phyloP scores from a whole-genome alignment of 2,888 invertebrate species.

The Acronicta leporina region DNA sequence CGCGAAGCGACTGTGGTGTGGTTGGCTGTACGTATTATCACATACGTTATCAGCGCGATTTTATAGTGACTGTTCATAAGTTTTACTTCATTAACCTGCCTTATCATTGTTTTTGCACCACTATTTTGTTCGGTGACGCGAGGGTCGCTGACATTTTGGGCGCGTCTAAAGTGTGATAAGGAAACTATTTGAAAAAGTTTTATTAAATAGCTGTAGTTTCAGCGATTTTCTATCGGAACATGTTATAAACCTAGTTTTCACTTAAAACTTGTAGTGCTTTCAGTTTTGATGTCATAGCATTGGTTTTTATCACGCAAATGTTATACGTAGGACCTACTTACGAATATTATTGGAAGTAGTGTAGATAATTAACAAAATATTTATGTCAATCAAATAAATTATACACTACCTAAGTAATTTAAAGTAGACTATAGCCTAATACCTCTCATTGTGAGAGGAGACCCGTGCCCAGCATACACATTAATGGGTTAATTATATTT shows the following conservation, averaged over 20 bases:
- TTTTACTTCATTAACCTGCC: constrained; percentile 60
- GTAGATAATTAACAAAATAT: too few species aligned
- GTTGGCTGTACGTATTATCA: constrained; percentile 61
- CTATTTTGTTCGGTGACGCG: constrained; percentile 22
- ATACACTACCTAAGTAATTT: too few species aligned
- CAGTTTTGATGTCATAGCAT: constrained; percentile 27
- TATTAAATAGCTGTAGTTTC: constrained; percentile 14
- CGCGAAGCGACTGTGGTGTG: constrained; percentile 74
- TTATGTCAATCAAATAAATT: too few species aligned
- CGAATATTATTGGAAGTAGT: too few species aligned
- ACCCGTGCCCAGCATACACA: too few species aligned
- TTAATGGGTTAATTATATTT: too few species aligned
- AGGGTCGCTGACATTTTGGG: constrained; percentile 24
- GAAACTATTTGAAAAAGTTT: constrained; percentile 11
- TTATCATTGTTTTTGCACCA: constrained; percentile 55
- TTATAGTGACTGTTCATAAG: constrained; percentile 59
- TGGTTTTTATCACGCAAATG: constrained; percentile 44
- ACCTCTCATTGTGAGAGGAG: too few species aligned
- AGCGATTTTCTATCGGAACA: constrained; percentile 19
- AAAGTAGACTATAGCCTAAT: too few species aligned
- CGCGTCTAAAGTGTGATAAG: constrained; percentile 8
- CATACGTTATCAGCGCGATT: constrained; percentile 71
- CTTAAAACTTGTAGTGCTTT: constrained; percentile 32
- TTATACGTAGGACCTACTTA: background rate
- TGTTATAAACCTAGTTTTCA: constrained; percentile 19